Evolutionary conservation across 2,797 vertebrate genomes (phyloP).

Genomic region (Diglossa cyanea): DNA sequence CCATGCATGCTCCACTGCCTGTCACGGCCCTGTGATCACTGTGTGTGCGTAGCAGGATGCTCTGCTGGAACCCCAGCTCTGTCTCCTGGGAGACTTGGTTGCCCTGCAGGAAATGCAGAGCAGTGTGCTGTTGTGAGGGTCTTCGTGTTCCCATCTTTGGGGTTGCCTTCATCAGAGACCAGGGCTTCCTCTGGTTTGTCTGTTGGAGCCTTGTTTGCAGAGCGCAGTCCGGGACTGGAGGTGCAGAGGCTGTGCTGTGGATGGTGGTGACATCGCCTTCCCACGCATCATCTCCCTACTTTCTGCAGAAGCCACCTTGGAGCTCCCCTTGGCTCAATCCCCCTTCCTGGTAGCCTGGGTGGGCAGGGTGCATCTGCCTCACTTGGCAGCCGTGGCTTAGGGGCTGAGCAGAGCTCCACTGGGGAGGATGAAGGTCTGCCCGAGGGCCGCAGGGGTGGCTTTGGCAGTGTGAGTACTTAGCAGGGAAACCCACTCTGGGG

Average conservation of each 20-base stretch:
- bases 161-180: background rate
- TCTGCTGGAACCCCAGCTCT: background rate
- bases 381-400: fast-evolving
- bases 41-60: background rate
- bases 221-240: background rate
- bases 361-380: background rate
- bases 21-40: fast-evolving
- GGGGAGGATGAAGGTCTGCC: background rate
- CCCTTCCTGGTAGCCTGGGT: fast-evolving
- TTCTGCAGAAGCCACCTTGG: background rate
- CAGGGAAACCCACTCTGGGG: background rate
- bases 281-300: fast-evolving
- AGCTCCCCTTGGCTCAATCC: background rate
- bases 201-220: background rate
- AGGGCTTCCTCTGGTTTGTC: background rate
- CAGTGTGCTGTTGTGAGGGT: background rate
- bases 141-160: background rate
- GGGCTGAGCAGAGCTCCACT: fast-evolving
- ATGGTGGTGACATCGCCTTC: background rate
- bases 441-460: background rate
- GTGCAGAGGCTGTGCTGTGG: fast-evolving
- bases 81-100: background rate
- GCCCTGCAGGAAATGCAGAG: background rate
- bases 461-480: fast-evolving
- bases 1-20: background rate